Base-by-base conservation (phyloP, 2,797 vertebrate genomes). In the Lerista edwardsae region DNA sequence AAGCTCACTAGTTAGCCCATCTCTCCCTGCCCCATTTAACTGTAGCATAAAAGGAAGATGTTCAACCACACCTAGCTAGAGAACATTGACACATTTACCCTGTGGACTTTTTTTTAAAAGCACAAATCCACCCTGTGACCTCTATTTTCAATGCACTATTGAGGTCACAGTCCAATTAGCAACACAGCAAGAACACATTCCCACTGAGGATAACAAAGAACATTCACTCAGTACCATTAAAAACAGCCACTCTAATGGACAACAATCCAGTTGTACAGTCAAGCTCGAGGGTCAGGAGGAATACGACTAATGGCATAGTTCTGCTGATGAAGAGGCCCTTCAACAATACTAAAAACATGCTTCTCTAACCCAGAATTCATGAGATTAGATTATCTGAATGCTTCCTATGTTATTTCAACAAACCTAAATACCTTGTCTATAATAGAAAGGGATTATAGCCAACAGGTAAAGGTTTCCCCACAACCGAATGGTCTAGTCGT, bases 331-430 rank as follows among this genome's bases (percentile, higher is more conserved):
- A 84, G 36, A 92, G 87, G 71, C 85, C 92, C 86, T 93, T 91
- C 77, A 91, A 87, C 90, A 93, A 84, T 79, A 91, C 93, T 90
- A 91, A 93, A 91, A 83, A 88, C 1, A 79, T 47, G 67, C 81
- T 86, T 91, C 91, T 68, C 36, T 94, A 92, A 91, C 84, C 90
- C 88, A 91, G 90, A 91, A 93, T 93, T 94, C 91, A 94, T 84
- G 39, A 25, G 39, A 55, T 95, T 94, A 96, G 91, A 90, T 95
- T 94, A 96, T 94, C 92, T 90, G 88, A 87, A 94, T 83, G 85
- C 91, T 84, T 91, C 93, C 87, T 88, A 91, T 94, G 91, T 94
- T 21, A 47, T 93, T 93, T 93, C 93, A 92, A 88, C 92, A 62
- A 44, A 51, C 39, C 39, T n/a, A 78, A 64, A 59, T 19, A 19